Percentiles rank a stretch among this genome's conserved stretches.
These are phyloP conservation scores for Kryptolebias marmoratus DNA, from an alignment of 2,113 vertebrate species.

Conservation along the genomic window DNA sequence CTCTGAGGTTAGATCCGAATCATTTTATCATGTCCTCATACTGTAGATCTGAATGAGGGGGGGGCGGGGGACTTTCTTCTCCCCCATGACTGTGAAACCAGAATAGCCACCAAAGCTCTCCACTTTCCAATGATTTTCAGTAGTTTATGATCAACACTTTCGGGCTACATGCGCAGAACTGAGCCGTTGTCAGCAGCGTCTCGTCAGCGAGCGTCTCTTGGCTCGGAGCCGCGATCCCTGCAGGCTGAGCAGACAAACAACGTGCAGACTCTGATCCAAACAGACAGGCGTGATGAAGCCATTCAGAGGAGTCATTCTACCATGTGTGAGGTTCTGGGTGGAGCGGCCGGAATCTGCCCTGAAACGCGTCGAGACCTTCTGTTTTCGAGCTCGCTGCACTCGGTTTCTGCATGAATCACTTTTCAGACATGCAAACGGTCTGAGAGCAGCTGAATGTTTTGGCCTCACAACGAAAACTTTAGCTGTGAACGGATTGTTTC, in stretches of 20 bases:
- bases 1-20: too few species aligned
- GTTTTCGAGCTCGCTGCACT: background rate
- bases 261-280: slow-evolving; percentile 58
- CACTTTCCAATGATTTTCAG: background rate
- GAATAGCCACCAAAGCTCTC: background rate
- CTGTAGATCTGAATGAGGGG: too few species aligned
- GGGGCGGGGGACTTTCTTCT: too few species aligned
- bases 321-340: slow-evolving; percentile 44
- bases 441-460: too few species aligned
- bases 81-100: too few species aligned
- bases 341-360: slow-evolving; percentile 25
- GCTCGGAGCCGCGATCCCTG: slow-evolving; percentile 34
- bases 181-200: background rate
- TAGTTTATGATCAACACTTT: background rate
- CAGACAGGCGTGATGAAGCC: slow-evolving; percentile 63
- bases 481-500: too few species aligned
- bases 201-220: slow-evolving; percentile 25
- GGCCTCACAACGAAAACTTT: too few species aligned
- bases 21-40: too few species aligned
- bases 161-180: background rate
- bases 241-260: slow-evolving; percentile 45
- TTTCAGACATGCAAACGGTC: background rate
- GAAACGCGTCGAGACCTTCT: background rate
- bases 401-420: background rate
- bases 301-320: slow-evolving; percentile 66